A percentile compares a stretch with the other conserved stretches of the same genome.
Evolutionary conservation across 2,797 vertebrate species (phyloP).

Genomic region (Alosa sapidissima): DNA sequence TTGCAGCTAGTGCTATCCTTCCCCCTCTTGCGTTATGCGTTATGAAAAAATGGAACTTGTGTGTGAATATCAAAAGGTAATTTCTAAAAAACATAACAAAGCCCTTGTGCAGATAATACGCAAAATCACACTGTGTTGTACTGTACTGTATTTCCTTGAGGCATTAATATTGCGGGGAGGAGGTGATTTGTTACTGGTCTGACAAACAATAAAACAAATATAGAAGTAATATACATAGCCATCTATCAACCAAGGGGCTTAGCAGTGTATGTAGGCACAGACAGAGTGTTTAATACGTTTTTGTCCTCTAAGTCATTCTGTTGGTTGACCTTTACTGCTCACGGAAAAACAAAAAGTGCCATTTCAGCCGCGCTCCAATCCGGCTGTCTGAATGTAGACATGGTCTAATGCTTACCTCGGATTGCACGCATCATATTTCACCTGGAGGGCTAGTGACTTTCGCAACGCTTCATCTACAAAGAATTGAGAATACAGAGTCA

Average conservation of each 20-base stretch:
- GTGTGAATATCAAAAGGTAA: too few relatives aligned
- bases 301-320: slow-evolving; percentile 7
- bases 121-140: too few relatives aligned
- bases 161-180: neutral
- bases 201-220: neutral
- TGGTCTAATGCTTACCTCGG: slow-evolving; percentile 11
- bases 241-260: neutral
- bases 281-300: neutral
- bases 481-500: slow-evolving; percentile 55
- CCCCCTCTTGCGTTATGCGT: too few relatives aligned
- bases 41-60: too few relatives aligned
- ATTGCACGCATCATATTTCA: slow-evolving; percentile 37
- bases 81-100: too few relatives aligned
- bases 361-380: neutral
- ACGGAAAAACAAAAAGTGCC: neutral
- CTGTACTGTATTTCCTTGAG: neutral
- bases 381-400: slow-evolving; percentile 1
- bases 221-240: neutral
- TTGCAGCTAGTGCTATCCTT: too few relatives aligned
- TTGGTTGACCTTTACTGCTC: neutral
- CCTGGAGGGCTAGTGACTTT: slow-evolving; percentile 56
- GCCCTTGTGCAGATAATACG: neutral
- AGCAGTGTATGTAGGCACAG: neutral
- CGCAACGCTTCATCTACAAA: slow-evolving; percentile 64
- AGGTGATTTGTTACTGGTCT: neutral